phyloP scores from a whole-genome alignment of 2,113 vertebrate species.

The Pedionomus torquatus region DNA sequence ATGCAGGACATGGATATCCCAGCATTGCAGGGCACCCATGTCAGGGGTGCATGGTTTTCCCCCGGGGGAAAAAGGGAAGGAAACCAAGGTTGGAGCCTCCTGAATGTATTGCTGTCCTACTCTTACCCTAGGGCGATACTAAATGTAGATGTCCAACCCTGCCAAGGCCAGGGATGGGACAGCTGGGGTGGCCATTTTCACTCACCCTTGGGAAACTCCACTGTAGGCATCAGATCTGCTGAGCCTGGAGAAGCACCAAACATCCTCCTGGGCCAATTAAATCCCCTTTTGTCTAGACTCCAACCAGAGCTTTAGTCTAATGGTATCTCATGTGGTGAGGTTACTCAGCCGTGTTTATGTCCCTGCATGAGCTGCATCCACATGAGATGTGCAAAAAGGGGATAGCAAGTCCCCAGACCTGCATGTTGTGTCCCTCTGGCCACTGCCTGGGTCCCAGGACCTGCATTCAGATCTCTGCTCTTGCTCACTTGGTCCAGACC shows the following conservation, averaged over 20 bases:
- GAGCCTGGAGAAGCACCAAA: background rate
- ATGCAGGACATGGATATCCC: background rate
- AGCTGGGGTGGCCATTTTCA: background rate
- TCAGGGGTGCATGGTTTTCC: background rate
- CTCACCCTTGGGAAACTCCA: background rate
- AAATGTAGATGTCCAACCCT: background rate
- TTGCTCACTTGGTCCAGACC: background rate
- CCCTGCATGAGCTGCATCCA: background rate
- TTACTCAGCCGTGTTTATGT: background rate
- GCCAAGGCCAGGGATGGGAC: background rate
- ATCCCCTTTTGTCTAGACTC: background rate
- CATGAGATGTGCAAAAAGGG: background rate
- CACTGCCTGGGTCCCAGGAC: background rate
- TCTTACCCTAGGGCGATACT: background rate
- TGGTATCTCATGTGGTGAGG: rapidly evolving
- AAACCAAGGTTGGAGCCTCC: background rate
- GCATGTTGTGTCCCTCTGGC: rapidly evolving
- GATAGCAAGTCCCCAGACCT: background rate
- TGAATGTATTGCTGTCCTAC: background rate
- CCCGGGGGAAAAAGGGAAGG: background rate
- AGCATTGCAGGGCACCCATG: background rate
- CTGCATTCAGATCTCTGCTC: background rate
- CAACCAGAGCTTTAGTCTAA: background rate
- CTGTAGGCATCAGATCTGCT: background rate
- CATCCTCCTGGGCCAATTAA: background rate